Conservation (phyloP, 2,797 vertebrate species). For the Liparis tanakae region DNA sequence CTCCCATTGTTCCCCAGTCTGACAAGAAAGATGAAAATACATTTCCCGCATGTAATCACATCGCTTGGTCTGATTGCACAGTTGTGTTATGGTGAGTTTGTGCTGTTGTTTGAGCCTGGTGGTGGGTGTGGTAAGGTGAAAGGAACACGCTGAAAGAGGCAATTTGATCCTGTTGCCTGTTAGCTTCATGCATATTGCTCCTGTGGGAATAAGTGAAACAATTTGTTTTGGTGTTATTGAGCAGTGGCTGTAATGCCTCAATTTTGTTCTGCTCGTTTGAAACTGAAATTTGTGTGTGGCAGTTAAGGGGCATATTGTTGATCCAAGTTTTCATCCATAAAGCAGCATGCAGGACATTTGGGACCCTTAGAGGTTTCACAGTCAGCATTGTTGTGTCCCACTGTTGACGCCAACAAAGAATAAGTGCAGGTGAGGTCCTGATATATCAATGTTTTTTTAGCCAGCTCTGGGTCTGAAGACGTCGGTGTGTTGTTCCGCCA, state of each 20-base stretch:
- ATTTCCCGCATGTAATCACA: constrained; percentile 58
- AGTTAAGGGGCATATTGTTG: constrained; percentile 43
- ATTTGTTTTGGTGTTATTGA: constrained; percentile 67
- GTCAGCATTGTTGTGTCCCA: constrained; percentile 43
- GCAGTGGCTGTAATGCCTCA: constrained; percentile 45
- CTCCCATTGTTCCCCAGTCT: constrained; percentile 36
- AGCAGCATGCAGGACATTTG: constrained; percentile 29
- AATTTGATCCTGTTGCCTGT: constrained; percentile 64
- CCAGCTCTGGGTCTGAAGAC: no score
- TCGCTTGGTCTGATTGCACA: constrained; percentile 52
- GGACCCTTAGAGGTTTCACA: constrained; percentile 21
- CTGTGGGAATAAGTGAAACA: constrained; percentile 55
- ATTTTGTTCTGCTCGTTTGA: constrained; percentile 56
- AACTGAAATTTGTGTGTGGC: constrained; percentile 40
- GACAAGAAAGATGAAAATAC: constrained; percentile 56
- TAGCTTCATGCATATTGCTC: constrained; percentile 63
- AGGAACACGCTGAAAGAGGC: constrained; percentile 60
- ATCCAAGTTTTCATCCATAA: constrained; percentile 53
- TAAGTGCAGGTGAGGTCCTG: not conserved
- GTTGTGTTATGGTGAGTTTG: constrained; percentile 33
- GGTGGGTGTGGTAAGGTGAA: constrained; percentile 56
- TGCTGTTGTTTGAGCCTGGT: constrained; percentile 29
- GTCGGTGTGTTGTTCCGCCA: not conserved
- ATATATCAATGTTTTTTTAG: constrained; percentile 1
- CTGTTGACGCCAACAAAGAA: constrained; percentile 22